These are phyloP conservation scores for Xiphorhynchus erythropygius DNA, from an alignment of 2,797 vertebrate genomes.

Conservation along the genomic window DNA sequence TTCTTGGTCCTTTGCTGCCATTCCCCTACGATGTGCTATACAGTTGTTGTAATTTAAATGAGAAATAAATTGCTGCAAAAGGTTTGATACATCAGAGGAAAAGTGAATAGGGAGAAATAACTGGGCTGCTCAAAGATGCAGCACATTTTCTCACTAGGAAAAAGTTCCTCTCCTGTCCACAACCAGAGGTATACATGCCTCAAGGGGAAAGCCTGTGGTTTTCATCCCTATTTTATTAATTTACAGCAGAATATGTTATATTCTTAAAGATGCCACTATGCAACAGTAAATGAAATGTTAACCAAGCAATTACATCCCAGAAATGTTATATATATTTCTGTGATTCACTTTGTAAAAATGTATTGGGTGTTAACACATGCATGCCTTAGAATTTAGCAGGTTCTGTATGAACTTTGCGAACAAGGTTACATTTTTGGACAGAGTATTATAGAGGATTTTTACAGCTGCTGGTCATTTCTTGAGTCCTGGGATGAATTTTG, in stretches of 20 bases:
- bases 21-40: neutral
- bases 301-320: neutral
- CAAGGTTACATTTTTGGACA: neutral
- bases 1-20: neutral
- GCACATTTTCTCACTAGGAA: neutral
- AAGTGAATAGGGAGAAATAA: neutral
- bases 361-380: neutral
- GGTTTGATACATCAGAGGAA: rapidly evolving
- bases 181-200: neutral
- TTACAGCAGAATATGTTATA: neutral
- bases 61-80: neutral
- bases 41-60: neutral
- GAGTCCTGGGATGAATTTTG: neutral
- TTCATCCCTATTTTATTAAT: neutral
- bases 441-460: neutral
- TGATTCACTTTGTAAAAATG: neutral
- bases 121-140: neutral
- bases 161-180: neutral
- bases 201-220: neutral
- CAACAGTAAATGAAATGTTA: neutral
- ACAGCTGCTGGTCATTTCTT: neutral
- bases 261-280: neutral
- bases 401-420: neutral
- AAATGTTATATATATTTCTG: neutral
- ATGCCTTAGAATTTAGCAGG: neutral